Evolutionary conservation across 2,888 invertebrate genomes (phyloP).

Genomic region (Malthinus seriepunctatus): DNA sequence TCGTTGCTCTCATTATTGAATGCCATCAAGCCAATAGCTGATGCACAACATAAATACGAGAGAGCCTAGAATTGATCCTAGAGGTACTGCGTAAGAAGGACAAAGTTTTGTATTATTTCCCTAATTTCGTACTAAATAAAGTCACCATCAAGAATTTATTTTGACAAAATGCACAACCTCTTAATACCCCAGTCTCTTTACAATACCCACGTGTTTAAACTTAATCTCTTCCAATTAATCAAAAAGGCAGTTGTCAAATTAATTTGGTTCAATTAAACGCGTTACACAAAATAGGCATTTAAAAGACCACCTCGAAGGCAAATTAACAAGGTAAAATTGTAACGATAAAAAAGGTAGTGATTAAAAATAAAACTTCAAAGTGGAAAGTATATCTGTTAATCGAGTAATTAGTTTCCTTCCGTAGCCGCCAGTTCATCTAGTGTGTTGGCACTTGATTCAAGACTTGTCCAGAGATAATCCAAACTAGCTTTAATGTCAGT

Average conservation of each 20-base stretch:
- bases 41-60: too few species aligned
- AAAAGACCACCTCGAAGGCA: neutral
- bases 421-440: constrained; percentile 19
- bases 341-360: neutral
- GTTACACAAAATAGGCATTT: neutral
- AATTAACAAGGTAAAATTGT: constrained; percentile 1
- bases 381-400: constrained; percentile 17
- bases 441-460: constrained; percentile 26
- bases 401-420: constrained; percentile 29
- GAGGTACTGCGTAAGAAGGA: too few species aligned
- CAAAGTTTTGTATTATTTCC: too few species aligned
- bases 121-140: too few species aligned
- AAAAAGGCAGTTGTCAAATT: neutral
- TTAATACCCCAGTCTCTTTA: too few species aligned
- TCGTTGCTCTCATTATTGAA: too few species aligned
- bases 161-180: too few species aligned
- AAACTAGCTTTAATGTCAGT: constrained; percentile 25
- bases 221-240: neutral
- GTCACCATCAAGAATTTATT: too few species aligned
- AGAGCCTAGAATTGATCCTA: too few species aligned
- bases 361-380: constrained; percentile 3
- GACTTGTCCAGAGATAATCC: constrained; percentile 20
- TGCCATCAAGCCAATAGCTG: too few species aligned
- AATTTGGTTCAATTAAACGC: constrained; percentile 1
- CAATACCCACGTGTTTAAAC: neutral